phyloP scores from a whole-genome alignment of 2,888 invertebrate genomes.

The Buathra laborator region DNA sequence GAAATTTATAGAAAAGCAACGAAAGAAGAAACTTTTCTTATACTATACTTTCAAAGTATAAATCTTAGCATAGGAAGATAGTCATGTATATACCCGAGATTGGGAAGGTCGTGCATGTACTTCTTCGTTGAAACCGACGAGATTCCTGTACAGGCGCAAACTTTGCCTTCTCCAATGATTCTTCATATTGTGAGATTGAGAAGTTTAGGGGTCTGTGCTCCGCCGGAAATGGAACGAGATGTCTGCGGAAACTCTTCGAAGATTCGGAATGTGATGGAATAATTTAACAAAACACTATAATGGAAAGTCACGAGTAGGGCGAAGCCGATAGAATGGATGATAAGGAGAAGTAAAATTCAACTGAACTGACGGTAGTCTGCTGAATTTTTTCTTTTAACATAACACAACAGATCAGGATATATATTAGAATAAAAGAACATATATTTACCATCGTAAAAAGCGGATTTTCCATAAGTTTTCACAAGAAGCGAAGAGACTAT shows the following conservation, averaged over 20 bases:
- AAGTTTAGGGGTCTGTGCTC: slow-evolving; percentile 16
- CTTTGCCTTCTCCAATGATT: slow-evolving; percentile 40
- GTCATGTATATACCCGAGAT: background rate
- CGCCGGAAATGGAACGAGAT: background rate
- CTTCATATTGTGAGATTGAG: slow-evolving; percentile 30
- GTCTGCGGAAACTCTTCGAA: background rate
- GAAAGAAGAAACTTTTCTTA: slow-evolving; percentile 55
- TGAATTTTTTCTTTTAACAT: no score
- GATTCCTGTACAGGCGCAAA: slow-evolving; percentile 40
- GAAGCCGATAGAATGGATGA: background rate
- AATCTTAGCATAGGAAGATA: slow-evolving; percentile 49
- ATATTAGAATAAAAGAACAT: no score
- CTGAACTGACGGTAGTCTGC: background rate
- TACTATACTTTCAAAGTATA: slow-evolving; percentile 54
- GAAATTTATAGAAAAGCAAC: slow-evolving; percentile 33
- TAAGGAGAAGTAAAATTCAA: background rate
- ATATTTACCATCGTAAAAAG: no score
- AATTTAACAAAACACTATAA: slow-evolving; percentile 13
- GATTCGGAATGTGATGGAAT: background rate
- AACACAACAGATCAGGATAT: no score
- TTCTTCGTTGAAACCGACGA: slow-evolving; percentile 6
- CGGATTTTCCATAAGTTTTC: background rate
- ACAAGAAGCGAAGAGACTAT: background rate
- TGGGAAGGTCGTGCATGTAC: slow-evolving; percentile 12
- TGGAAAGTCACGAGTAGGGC: background rate